Evolutionary conservation across 2,113 vertebrate genomes (phyloP), one percentile per base, ranked within the genome.

Genomic region (Crotophaga sulcirostris): DNA sequence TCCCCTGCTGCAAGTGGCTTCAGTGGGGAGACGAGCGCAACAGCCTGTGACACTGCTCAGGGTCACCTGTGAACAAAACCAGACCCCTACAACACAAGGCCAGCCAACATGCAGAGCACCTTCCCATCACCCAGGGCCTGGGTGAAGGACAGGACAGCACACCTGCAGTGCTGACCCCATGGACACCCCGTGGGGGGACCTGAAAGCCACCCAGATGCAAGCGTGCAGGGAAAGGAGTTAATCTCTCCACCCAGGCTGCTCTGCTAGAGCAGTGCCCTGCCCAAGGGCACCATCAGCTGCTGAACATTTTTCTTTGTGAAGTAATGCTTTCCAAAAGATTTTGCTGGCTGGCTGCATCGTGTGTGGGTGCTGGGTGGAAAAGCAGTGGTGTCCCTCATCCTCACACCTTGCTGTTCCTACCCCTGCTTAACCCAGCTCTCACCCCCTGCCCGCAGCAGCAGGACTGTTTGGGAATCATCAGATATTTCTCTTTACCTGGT

Each of bases 261-360:
- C n/a, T 93, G 85, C 90, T 60, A 44, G 56, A 93, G 78, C 72
- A 95, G 15, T 2, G 3, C 80, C 83, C 56, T 79, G 85, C 94
- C 95, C 16, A 13, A 72, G 91, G 96, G 83, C 87, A 90, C 67
- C 25, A 3, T 23, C 87, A 95, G 80, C 80, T 4, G 2, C 64
- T 16, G 59, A 94, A 93, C 44, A 15, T 62, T 94, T 97, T 67
- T n/a, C 89, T 59, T 44, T 47, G 79, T 90, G 54, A 78, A 54
- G 66, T 24, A 72, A 87, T 56, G 69, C 89, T 82, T 76, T 90
- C 89, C 29, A 17, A 40, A 72, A 26, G 44, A 42, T 16, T 74
- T 33, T 52, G 12, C 58, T 79, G 64, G 4, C 84, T 89, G 84
- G 36, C 47, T 85, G 74, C 66, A 25, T 6, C 11, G 1, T 1